Evolutionary conservation across 1,140 invertebrate species (phyloP).

Genomic region (Trichoplusia ni): DNA sequence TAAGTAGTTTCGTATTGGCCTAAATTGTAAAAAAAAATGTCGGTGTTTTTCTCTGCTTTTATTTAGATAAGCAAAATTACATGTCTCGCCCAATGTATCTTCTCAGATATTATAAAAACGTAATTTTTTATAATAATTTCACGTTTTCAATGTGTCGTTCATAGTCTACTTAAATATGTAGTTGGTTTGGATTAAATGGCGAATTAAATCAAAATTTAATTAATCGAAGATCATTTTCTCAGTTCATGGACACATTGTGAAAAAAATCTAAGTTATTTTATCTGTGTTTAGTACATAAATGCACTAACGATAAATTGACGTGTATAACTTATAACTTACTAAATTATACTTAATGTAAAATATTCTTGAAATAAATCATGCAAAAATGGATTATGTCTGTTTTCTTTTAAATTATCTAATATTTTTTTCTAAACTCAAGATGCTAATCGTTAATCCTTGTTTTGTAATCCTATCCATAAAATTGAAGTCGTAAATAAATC

Average conservation of each 20-base stretch:
- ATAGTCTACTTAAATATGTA: too few relatives aligned
- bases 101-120: background rate
- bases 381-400: background rate
- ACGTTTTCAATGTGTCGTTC: too few relatives aligned
- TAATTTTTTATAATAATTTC: background rate
- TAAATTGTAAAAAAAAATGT: conserved; percentile 43
- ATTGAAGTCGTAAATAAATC: too few relatives aligned
- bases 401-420: too few relatives aligned
- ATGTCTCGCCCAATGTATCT: background rate
- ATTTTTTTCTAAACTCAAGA: too few relatives aligned
- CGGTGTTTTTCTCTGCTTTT: conserved; percentile 16
- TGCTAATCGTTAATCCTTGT: too few relatives aligned
- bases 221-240: conserved; percentile 16
- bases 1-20: conserved; percentile 57
- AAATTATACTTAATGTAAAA: conserved; percentile 52
- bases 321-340: conserved; percentile 32
- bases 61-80: background rate
- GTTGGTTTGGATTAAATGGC: too few relatives aligned
- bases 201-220: background rate
- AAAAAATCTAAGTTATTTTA: conserved; percentile 7
- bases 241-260: conserved; percentile 1
- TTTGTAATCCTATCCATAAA: too few relatives aligned
- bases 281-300: conserved; percentile 16
- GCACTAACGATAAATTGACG: conserved; percentile 24
- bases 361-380: conserved; percentile 53